Evolutionary conservation across 64 coral and sea anemone species (phyloP).

Genomic region (Stichodactyla helianthus): DNA sequence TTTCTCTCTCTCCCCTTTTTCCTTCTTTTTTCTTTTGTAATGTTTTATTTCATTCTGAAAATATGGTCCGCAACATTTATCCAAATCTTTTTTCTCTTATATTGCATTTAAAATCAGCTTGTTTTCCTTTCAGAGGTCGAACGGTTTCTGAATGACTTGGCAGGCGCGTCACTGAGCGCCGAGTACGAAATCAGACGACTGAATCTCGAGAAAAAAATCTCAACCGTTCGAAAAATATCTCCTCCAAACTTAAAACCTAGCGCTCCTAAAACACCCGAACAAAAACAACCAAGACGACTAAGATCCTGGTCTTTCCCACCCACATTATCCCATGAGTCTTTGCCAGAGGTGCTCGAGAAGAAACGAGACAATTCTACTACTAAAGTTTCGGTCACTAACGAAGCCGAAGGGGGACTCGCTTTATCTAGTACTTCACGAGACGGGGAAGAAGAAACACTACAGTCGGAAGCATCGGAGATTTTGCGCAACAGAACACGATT

Average conservation of each 20-base stretch:
- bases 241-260: not conserved
- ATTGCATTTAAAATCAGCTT: not conserved
- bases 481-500: not conserved
- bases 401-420: not conserved
- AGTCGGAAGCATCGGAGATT: not conserved
- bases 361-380: not conserved
- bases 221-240: not conserved
- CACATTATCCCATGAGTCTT: not conserved
- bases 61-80: too few relatives aligned
- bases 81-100: not conserved
- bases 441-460: not conserved
- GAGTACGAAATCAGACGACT: constrained; percentile 12
- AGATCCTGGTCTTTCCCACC: constrained; percentile 11
- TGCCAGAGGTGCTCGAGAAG: not conserved
- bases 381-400: not conserved
- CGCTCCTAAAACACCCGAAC: not conserved
- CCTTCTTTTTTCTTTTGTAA: too few relatives aligned
- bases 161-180: not conserved
- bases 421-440: not conserved
- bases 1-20: too few relatives aligned
- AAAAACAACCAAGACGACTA: not conserved
- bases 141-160: constrained; percentile 1
- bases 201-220: constrained; percentile 11
- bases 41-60: too few relatives aligned
- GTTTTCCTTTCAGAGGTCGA: not conserved